Base-by-base conservation (phyloP, 2,113 vertebrate genomes). In the Sterrhoptilus dennistouni region DNA sequence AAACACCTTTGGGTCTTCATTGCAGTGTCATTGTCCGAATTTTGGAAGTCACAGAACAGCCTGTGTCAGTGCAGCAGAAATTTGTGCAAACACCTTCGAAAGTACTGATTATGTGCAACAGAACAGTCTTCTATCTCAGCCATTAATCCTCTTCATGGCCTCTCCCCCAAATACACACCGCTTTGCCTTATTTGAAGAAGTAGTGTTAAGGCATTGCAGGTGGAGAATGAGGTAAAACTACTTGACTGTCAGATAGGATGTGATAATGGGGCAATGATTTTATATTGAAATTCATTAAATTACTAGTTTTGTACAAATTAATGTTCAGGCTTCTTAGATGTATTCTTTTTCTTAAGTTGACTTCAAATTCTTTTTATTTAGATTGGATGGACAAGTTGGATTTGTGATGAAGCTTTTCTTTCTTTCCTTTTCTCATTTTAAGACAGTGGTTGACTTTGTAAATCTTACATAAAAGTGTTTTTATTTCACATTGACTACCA, bases 11-110 rank as follows among this genome's bases (percentile, higher is more conserved):
- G 33, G 4, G 8, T 78, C 12, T 45, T 7, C 11, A 1, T 35
- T 74, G 42, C 27, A 14, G 6, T 35, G 47, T 23, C 21, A 20
- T 25, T 86, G 33, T 75, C 38, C 50, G 65, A 74, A 54, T 59
- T 74, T n/a, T 54, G 54, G 8, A 70, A 65, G 47, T 71, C n/a
- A 31, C 1, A 0, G 49, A 89, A n/a, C 12, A 28, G 21, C 25
- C 12, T 0, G 0, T 31, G n/a, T 74, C 56, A 82, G 4, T 36
- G 23, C 28, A 91, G 44, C 56, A 79, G 38, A 21, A 0, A 2
- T 13, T 71, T 40, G 24, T 47, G 57, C 52, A 63, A 28, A 24
- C 0, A 0, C 27, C 33, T 68, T 64, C 12, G 27, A 0, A 60
- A 60, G 17, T 66, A 17, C 5, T 52, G 33, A n/a, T 50, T 27